Percentiles rank a stretch among this genome's conserved stretches.
Conservation (phyloP, 2,888 invertebrate species). For the Sarcophaga variegata region DNA sequence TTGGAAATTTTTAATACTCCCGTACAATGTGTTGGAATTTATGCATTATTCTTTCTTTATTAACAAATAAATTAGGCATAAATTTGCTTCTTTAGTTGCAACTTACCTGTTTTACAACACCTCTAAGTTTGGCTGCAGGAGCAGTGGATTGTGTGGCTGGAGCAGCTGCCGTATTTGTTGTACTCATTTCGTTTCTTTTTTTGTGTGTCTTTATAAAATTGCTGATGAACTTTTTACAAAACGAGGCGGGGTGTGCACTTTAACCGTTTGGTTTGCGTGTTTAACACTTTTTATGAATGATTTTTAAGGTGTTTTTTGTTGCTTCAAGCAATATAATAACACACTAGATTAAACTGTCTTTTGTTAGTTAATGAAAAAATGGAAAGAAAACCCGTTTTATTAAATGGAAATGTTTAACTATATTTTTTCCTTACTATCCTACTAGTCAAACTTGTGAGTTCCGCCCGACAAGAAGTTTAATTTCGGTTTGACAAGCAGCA, state of each 20-base stretch:
- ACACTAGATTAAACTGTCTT: conserved; percentile 44
- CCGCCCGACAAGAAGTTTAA: conserved; percentile 71
- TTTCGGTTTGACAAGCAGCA: conserved; percentile 71
- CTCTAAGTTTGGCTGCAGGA: conserved; percentile 75
- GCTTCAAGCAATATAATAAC: conserved; percentile 44
- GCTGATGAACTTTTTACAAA: conserved; percentile 57
- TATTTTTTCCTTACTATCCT: conserved; percentile 55
- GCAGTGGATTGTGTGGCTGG: conserved; percentile 77
- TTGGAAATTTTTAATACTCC: conserved; percentile 29
- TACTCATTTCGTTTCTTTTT: conserved; percentile 73
- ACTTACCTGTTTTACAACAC: conserved; percentile 81
- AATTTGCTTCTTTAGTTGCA: conserved; percentile 3
- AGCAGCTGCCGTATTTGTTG: conserved; percentile 77
- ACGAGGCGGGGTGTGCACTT: conserved; percentile 62
- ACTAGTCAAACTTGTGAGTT: conserved; percentile 59
- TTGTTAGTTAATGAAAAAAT: conserved; percentile 37
- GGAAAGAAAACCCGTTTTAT: conserved; percentile 58
- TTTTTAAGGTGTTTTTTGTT: conserved; percentile 39
- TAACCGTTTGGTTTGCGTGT: conserved; percentile 47
- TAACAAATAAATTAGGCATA: conserved; percentile 4
- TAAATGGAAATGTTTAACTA: conserved; percentile 43
- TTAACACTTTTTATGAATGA: conserved; percentile 30
- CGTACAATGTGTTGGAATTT: conserved; percentile 66
- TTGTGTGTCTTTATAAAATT: conserved; percentile 72
- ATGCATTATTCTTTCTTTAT: conserved; percentile 29